Percentiles rank a stretch among this genome's conserved stretches.
These are phyloP conservation scores for Trichomalopsis sarcophagae DNA, from an alignment of 1,140 invertebrate species.

Conservation along the genomic window DNA sequence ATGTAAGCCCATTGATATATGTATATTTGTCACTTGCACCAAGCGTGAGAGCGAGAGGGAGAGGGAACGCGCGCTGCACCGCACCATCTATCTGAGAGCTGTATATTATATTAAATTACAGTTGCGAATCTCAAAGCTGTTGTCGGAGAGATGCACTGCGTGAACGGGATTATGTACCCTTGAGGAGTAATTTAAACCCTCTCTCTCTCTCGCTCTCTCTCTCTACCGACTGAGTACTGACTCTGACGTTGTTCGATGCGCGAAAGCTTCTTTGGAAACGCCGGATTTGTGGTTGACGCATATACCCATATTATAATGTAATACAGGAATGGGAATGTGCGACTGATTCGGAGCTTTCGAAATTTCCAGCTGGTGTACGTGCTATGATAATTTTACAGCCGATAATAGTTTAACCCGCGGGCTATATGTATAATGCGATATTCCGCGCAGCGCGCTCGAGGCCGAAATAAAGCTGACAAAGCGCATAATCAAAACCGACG, in stretches of 20 bases:
- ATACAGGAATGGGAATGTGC: too few relatives aligned
- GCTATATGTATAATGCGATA: not conserved
- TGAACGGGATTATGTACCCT: constrained; percentile 25
- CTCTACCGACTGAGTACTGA: not conserved
- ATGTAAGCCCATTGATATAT: constrained; percentile 33
- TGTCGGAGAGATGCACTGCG: too few relatives aligned
- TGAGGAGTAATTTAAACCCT: constrained; percentile 10
- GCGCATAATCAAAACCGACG: not conserved
- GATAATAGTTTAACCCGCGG: too few relatives aligned
- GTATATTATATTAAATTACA: constrained; percentile 42
- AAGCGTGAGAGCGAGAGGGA: not conserved
- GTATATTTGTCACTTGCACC: constrained; percentile 44
- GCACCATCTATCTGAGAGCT: not conserved
- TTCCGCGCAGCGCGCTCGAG: too few relatives aligned
- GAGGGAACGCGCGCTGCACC: not conserved
- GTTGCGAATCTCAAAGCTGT: constrained; percentile 35
- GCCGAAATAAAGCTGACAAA: not conserved
- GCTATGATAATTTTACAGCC: too few relatives aligned
- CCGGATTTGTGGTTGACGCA: not conserved
- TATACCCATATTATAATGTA: too few relatives aligned
- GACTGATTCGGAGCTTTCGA: too few relatives aligned
- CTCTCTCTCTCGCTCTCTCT: not conserved
- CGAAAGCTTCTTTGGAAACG: not conserved
- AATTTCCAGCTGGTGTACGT: too few relatives aligned
- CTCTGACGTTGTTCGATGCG: not conserved